A percentile compares a stretch with the other conserved stretches of the same genome.
phyloP scores from a whole-genome alignment of 2,888 invertebrate species.

The Aethes cnicana region DNA sequence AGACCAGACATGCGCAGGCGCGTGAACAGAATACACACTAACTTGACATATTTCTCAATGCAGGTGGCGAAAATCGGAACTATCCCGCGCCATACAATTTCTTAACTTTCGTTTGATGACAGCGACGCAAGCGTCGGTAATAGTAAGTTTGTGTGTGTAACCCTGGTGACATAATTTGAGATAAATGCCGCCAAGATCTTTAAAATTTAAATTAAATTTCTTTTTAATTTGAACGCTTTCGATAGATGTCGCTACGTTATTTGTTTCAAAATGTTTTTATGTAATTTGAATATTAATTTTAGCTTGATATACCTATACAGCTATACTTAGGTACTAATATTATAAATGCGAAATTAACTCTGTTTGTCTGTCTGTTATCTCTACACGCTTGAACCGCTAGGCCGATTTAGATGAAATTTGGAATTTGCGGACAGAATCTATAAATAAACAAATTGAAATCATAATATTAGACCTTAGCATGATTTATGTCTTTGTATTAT shows the following conservation, averaged over 20 bases:
- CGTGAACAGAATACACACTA: slow-evolving; percentile 12
- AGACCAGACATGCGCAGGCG: slow-evolving; percentile 8
- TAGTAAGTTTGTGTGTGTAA: slow-evolving; percentile 6
- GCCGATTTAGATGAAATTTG: no score
- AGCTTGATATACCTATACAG: no score
- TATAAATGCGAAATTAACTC: no score
- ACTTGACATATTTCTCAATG: background rate
- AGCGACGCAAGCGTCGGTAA: background rate
- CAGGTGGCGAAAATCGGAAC: background rate
- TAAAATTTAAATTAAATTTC: background rate
- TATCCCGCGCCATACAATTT: background rate
- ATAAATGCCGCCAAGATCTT: slow-evolving; percentile 11
- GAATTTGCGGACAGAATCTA: no score
- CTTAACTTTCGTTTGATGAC: background rate
- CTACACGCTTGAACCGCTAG: no score
- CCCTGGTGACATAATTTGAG: slow-evolving; percentile 17
- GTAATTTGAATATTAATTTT: background rate
- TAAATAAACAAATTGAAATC: no score
- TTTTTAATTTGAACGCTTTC: background rate
- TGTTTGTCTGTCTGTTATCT: no score
- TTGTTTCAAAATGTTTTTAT: background rate
- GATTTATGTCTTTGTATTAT: background rate
- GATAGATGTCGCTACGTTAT: slow-evolving; percentile 2
- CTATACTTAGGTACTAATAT: no score
- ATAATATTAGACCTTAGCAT: background rate